These are phyloP conservation scores for Mus minutoides DNA, from an alignment of 2,797 vertebrate species.

Conservation along the genomic window DNA sequence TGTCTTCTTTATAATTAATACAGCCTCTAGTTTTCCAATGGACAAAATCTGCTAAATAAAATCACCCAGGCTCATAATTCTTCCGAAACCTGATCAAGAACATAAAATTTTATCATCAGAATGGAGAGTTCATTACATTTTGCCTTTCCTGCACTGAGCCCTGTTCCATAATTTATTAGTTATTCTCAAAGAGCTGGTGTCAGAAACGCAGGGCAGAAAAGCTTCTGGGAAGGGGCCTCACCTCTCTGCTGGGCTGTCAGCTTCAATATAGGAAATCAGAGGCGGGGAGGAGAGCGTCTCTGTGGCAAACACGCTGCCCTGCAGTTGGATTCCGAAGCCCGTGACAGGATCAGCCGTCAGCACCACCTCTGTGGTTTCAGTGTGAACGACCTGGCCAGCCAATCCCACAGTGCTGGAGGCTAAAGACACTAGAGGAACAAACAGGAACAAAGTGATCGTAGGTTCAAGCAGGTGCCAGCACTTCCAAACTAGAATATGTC, in stretches of 20 bases:
- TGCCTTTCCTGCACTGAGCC: conserved; percentile 52
- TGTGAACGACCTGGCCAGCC: conserved; percentile 98
- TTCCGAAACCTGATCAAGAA: conserved; percentile 80
- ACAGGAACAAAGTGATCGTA: conserved; percentile 72
- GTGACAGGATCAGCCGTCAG: conserved; percentile 96
- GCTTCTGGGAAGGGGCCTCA: conserved; percentile 82
- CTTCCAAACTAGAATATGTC: background rate
- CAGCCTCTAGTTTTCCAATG: conserved; percentile 62
- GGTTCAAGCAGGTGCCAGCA: background rate
- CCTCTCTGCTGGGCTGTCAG: conserved; percentile 98
- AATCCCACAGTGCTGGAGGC: conserved; percentile 97
- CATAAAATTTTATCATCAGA: conserved; percentile 79
- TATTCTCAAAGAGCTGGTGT: conserved; percentile 56
- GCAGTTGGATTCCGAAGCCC: conserved; percentile 98
- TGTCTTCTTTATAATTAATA: conserved; percentile 75
- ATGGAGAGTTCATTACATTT: conserved; percentile 75
- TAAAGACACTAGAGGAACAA: conserved; percentile 93
- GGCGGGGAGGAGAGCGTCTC: conserved; percentile 98
- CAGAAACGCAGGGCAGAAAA: background rate
- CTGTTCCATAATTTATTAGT: conserved; percentile 77
- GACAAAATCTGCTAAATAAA: conserved; percentile 76
- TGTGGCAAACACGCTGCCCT: conserved; percentile 97
- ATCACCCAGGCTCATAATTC: conserved; percentile 68
- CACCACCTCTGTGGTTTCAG: conserved; percentile 96
- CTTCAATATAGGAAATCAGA: conserved; percentile 98